Conservation (phyloP, 1,140 invertebrate species). For the Frieseomelitta varia region DNA sequence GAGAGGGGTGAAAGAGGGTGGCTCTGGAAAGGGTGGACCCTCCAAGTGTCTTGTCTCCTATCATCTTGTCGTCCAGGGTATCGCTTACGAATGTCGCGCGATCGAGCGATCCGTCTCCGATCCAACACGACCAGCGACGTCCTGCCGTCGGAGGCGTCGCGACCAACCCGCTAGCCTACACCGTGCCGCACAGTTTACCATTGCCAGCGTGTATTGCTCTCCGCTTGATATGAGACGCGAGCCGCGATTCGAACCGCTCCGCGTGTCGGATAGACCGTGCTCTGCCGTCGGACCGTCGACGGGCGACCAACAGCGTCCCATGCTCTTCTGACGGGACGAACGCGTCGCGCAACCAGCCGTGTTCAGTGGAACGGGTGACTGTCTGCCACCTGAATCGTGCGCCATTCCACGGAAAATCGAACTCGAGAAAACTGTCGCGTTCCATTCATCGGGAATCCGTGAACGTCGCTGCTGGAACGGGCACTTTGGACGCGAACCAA, state of each 20-base stretch:
- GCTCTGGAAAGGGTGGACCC: slow-evolving; percentile 64
- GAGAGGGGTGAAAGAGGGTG: slow-evolving; percentile 61
- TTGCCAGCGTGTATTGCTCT: background rate
- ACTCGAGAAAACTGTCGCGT: background rate
- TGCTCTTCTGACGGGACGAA: slow-evolving; percentile 1
- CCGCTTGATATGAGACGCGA: slow-evolving; percentile 46
- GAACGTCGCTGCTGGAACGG: slow-evolving; percentile 13
- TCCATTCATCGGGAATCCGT: background rate
- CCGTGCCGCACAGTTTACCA: background rate
- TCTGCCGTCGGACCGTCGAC: slow-evolving; percentile 21
- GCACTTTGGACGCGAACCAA: slow-evolving; percentile 27
- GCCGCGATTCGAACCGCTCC: slow-evolving; percentile 15
- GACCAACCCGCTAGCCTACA: background rate
- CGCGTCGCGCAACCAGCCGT: background rate
- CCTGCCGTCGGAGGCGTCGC: slow-evolving; percentile 55
- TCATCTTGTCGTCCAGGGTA: slow-evolving; percentile 76
- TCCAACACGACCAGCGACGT: slow-evolving; percentile 57
- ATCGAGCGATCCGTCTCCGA: slow-evolving; percentile 73
- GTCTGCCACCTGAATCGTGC: background rate
- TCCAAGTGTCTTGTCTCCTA: slow-evolving; percentile 76
- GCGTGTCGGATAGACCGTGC: slow-evolving; percentile 46
- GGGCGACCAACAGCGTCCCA: background rate
- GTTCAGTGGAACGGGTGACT: slow-evolving; percentile 17
- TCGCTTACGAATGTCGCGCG: slow-evolving; percentile 78
- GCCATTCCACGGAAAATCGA: background rate